Evolutionary conservation across 2,888 invertebrate species (phyloP).

Genomic region (Noctua pronuba): DNA sequence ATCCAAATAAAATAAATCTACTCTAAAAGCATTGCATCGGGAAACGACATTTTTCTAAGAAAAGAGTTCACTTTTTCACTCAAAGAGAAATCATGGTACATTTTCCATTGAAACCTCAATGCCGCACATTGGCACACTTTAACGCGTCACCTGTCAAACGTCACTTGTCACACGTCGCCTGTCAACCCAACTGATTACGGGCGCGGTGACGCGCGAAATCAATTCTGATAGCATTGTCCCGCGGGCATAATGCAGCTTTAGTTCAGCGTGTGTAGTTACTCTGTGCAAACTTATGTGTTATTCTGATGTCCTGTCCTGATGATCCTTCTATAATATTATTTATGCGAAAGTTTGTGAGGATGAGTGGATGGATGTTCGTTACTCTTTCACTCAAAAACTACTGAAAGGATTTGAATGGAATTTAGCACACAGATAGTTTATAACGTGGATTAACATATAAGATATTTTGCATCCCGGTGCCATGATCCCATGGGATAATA

Average conservation of each 20-base stretch:
- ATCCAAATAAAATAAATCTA: not conserved
- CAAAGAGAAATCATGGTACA: constrained; percentile 17
- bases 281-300: not conserved
- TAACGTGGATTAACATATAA: no score
- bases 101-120: constrained; percentile 7
- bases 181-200: constrained; percentile 35
- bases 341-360: no score
- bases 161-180: constrained; percentile 17
- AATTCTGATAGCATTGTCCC: constrained; percentile 50
- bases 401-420: no score
- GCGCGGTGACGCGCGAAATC: constrained; percentile 53
- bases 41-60: constrained; percentile 1
- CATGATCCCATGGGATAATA: no score
- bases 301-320: no score
- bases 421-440: no score
- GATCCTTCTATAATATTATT: no score
- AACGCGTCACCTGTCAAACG: constrained; percentile 31
- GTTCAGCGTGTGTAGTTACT: not conserved
- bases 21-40: not conserved
- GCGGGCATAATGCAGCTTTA: constrained; percentile 16
- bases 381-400: no score
- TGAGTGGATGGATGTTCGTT: no score
- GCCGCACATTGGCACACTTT: constrained; percentile 29
- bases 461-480: no score
- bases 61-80: not conserved